Evolutionary conservation across 2,888 invertebrate genomes (phyloP), one percentile per base, ranked within the genome.

Genomic region (Blastobasis adustella): DNA sequence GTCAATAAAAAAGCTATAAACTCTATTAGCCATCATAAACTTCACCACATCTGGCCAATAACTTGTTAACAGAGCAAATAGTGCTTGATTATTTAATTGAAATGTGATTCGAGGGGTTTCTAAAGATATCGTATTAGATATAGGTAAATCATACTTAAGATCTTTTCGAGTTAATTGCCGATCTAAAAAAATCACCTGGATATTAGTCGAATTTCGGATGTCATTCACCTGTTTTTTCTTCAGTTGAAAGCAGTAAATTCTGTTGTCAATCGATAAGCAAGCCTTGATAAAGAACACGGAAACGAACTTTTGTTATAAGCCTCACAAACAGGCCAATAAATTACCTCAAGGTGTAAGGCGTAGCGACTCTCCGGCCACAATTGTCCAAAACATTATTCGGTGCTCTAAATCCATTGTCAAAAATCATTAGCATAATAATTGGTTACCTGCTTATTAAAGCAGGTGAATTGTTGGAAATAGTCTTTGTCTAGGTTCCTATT

Each of bases 1-100:
- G 85, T 86, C 87, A 88, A 88, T 88, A 87, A 87, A 88, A 86
- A 84, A 81, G 72, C 84, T 75, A 86, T 88, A 87, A 87, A 85
- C 73, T 79, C 85, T 86, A 88, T 87, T 87, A 85, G 80, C 73
- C 72, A 69, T 82, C 85, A 85, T 87, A 86, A 87, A 82, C 76
- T 77, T 79, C 81, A 82, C 83, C 82, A 71, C 87, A 84, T 83
- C 87, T 87, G 87, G 69, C 67, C 82, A 79, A 79, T 80, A 81
- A 78, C 79, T 82, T 71, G 83, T 81, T 85, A 76, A 70, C 73
- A 76, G 74, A 75, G 80, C 79, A 79, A 82, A 82, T 74, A 81
- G 61, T 76, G 71, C 45, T 69, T 81, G 80, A 79, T 81, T 75
- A 76, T 79, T 74, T 73, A 71, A 79, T 79, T 77, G 73, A 66